These are phyloP conservation scores for Bombus waltoni DNA, from an alignment of 1,140 invertebrate species.

Conservation along the genomic window DNA sequence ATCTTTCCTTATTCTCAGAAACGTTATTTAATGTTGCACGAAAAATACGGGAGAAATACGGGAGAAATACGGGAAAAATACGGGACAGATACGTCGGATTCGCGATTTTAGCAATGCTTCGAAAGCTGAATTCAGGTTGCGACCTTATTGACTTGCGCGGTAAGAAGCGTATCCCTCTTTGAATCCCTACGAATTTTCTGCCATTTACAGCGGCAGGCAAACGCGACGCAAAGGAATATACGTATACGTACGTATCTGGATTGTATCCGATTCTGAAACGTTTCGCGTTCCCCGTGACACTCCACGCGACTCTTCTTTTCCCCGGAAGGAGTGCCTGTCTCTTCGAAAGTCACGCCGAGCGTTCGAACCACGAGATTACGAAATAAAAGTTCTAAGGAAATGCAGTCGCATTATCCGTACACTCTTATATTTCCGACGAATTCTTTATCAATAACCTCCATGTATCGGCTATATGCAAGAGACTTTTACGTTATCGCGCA, in stretches of 20 bases:
- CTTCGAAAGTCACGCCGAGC: neutral
- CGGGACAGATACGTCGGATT: too few species aligned
- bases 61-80: too few species aligned
- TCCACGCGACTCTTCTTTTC: too few species aligned
- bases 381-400: neutral
- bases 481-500: too few species aligned
- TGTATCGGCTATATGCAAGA: too few species aligned
- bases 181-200: slow-evolving; percentile 7
- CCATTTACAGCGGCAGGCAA: neutral
- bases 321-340: too few species aligned
- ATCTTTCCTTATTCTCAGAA: neutral
- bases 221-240: neutral
- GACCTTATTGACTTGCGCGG: slow-evolving; percentile 28
- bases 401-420: neutral
- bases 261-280: neutral
- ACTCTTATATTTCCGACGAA: too few species aligned
- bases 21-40: neutral
- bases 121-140: slow-evolving; percentile 17
- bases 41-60: neutral
- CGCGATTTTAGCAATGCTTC: neutral
- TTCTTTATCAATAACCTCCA: too few species aligned
- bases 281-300: neutral
- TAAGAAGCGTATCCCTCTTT: slow-evolving; percentile 7
- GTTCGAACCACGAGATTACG: neutral
- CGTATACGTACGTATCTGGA: neutral